Evolutionary conservation across 2,888 invertebrate species (phyloP).

Genomic region (Alitta virens): DNA sequence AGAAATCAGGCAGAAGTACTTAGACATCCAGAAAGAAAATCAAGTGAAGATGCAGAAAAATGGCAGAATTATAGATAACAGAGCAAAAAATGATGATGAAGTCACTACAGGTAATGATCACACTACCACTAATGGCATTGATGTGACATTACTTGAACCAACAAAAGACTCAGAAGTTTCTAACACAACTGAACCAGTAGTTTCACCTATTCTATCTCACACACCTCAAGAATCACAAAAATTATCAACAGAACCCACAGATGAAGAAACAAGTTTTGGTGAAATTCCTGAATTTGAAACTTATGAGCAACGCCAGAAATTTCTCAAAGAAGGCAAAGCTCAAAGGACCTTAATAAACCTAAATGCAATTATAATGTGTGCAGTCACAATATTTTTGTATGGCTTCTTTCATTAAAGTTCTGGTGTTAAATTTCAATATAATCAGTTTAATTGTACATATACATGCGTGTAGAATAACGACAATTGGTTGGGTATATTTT

Average conservation of each 20-base stretch:
- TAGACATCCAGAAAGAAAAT: neutral
- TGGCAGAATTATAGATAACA: neutral
- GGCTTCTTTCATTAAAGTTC: slow-evolving; percentile 6
- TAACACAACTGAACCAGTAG: neutral
- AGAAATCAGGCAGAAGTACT: neutral
- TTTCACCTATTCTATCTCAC: neutral
- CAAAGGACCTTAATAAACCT: neutral
- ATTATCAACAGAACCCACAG: too few relatives aligned
- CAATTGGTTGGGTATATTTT: too few relatives aligned
- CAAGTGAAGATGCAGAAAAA: neutral
- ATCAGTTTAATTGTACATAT: too few relatives aligned
- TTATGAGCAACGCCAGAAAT: neutral
- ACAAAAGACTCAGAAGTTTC: neutral
- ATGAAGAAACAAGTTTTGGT: too few relatives aligned
- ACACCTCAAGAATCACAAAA: too few relatives aligned
- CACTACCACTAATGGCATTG: neutral
- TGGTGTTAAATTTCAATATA: too few relatives aligned
- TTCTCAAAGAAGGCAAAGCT: neutral
- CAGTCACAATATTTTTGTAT: slow-evolving; percentile 7
- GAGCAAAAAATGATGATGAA: neutral
- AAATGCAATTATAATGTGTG: neutral
- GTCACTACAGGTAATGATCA: neutral
- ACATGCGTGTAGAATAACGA: too few relatives aligned
- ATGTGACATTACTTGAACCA: neutral
- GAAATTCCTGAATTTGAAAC: neutral